Percentiles rank a stretch among this genome's conserved stretches.
phyloP scores from a whole-genome alignment of 2,888 invertebrate species.

The Ceramica pisi region DNA sequence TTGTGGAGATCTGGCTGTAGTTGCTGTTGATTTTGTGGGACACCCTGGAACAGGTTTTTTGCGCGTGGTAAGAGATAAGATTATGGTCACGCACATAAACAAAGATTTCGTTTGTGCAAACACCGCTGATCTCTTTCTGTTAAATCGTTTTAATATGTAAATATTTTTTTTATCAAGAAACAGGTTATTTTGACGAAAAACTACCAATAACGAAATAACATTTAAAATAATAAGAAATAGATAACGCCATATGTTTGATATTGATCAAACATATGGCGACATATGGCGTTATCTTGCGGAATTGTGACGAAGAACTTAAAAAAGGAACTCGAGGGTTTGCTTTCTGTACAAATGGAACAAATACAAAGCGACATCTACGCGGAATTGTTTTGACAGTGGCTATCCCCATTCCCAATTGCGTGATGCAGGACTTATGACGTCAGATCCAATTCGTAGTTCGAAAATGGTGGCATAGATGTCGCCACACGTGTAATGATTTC shows the following conservation, averaged over 20 bases:
- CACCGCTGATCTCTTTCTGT: background rate
- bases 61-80: background rate
- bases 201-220: too few relatives aligned
- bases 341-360: background rate
- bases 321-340: background rate
- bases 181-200: too few relatives aligned
- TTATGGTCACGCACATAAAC: background rate
- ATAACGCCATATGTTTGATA: too few relatives aligned
- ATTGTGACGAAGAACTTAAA: background rate
- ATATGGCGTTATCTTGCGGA: background rate
- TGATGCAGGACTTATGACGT: background rate
- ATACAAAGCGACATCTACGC: background rate
- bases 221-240: too few relatives aligned
- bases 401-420: background rate
- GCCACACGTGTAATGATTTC: background rate
- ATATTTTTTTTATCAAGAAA: too few relatives aligned
- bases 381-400: background rate
- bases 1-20: constrained; percentile 70
- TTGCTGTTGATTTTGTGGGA: constrained; percentile 57
- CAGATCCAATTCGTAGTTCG: background rate
- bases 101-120: background rate
- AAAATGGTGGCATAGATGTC: background rate
- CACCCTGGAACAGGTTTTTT: constrained; percentile 35
- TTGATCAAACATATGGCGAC: too few relatives aligned
- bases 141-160: too few relatives aligned